Conservation (phyloP, 2,797 vertebrate genomes). For the Eurystomus glaucurus region DNA sequence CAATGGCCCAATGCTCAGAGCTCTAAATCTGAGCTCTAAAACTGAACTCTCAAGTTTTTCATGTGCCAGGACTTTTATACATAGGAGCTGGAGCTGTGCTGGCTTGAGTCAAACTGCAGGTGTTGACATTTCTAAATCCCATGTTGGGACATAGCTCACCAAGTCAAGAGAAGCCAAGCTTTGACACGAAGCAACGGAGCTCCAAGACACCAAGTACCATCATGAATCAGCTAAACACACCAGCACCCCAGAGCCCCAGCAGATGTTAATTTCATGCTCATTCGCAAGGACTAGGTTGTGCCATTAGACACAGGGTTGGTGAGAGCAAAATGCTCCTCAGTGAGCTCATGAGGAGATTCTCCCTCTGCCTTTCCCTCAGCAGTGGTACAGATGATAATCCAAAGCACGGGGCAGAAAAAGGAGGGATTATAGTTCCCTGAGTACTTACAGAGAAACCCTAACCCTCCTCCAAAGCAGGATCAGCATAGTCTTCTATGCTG, state of each 20-base stretch:
- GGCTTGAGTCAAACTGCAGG: not conserved
- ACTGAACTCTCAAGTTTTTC: not conserved
- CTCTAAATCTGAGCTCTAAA: not conserved
- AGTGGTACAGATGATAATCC: not conserved
- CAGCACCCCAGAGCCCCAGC: accelerated
- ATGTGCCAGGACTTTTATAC: not conserved
- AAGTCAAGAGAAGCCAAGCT: not conserved
- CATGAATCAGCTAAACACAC: not conserved
- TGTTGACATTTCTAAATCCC: not conserved
- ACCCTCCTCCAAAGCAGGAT: not conserved
- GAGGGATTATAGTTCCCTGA: not conserved
- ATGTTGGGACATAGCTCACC: not conserved
- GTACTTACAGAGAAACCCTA: not conserved
- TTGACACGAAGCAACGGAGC: accelerated
- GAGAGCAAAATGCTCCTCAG: not conserved
- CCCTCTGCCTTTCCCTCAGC: not conserved
- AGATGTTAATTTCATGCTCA: not conserved
- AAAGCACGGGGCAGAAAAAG: not conserved
- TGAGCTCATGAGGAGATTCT: not conserved
- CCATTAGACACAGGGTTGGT: not conserved
- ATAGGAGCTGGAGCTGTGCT: not conserved
- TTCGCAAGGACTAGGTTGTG: not conserved
- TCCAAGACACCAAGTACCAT: accelerated
- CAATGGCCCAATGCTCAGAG: not conserved
- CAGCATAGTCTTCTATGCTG: not conserved